These are phyloP conservation scores for Brenthis daphne DNA, from an alignment of 2,888 invertebrate genomes.

Conservation along the genomic window DNA sequence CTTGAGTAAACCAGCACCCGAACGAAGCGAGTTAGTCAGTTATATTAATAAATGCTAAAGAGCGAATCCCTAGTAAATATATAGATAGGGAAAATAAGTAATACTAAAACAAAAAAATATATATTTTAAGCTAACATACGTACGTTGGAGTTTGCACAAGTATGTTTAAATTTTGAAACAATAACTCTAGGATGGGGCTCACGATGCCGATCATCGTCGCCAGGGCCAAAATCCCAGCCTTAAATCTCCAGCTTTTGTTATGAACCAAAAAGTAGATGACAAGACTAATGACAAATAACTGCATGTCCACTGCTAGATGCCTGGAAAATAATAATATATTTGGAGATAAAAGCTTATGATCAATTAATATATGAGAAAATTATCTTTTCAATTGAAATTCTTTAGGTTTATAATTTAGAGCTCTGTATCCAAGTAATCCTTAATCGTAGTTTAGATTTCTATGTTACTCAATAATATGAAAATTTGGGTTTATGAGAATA, in stretches of 20 bases:
- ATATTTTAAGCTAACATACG: no score
- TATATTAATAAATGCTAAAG: no score
- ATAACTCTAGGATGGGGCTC: background rate
- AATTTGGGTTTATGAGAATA: background rate
- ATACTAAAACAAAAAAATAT: no score
- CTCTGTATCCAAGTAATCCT: no score
- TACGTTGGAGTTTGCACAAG: background rate
- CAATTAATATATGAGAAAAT: background rate
- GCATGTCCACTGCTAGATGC: slow-evolving; percentile 9
- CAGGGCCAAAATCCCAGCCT: background rate
- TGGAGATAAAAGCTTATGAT: background rate
- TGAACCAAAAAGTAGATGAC: background rate
- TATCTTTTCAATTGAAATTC: background rate
- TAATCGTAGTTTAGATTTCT: no score
- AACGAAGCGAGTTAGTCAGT: no score
- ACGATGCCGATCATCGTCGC: background rate
- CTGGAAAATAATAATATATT: background rate
- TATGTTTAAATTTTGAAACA: background rate
- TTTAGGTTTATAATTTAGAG: no score
- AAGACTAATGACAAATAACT: slow-evolving; percentile 5
- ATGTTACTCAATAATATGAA: no score
- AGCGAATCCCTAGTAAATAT: no score
- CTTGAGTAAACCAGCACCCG: no score
- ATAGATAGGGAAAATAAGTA: no score
- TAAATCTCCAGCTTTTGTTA: slow-evolving; percentile 7